Evolutionary conservation across 2,888 invertebrate species (phyloP).

Genomic region (Acanthococcus lagerstroemiae): DNA sequence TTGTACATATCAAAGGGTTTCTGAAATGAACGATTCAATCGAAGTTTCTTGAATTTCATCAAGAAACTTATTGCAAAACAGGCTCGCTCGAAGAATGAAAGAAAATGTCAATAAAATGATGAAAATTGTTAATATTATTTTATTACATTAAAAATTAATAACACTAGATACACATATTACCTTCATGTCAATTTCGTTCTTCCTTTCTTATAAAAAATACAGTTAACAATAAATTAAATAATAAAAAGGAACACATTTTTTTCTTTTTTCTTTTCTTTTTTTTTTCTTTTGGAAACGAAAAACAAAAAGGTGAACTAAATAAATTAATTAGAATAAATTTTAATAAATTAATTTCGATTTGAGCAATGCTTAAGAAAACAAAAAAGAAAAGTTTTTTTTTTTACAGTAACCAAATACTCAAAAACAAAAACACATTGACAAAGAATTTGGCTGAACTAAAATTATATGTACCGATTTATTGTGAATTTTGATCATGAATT

Average conservation of each 20-base stretch:
- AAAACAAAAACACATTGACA: background rate
- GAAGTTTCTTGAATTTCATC: too few species aligned
- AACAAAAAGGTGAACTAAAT: conserved; percentile 23
- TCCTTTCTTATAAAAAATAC: conserved; percentile 26
- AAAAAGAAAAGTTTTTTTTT: conserved; percentile 10
- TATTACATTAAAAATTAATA: conserved; percentile 31
- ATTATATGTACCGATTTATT: conserved; percentile 4
- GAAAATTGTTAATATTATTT: conserved; percentile 30
- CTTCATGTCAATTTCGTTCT: conserved; percentile 25
- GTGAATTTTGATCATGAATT: conserved; percentile 16
- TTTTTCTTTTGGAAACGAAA: conserved; percentile 22
- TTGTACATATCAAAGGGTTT: too few species aligned
- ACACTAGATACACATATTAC: conserved; percentile 32
- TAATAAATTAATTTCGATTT: conserved; percentile 23
- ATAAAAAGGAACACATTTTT: conserved; percentile 31
- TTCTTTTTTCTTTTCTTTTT: conserved; percentile 3
- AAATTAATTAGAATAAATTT: conserved; percentile 13
- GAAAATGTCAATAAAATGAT: background rate
- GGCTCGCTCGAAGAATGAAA: conserved; percentile 1
- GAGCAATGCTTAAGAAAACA: conserved; percentile 29
- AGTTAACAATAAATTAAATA: conserved; percentile 30
- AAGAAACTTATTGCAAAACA: too few species aligned
- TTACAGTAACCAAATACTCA: conserved; percentile 11
- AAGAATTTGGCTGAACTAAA: conserved; percentile 4
- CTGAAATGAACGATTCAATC: too few species aligned